These are phyloP conservation scores for Gallinago jamesoni DNA, from an alignment of 2,113 vertebrate species.

Conservation along the genomic window DNA sequence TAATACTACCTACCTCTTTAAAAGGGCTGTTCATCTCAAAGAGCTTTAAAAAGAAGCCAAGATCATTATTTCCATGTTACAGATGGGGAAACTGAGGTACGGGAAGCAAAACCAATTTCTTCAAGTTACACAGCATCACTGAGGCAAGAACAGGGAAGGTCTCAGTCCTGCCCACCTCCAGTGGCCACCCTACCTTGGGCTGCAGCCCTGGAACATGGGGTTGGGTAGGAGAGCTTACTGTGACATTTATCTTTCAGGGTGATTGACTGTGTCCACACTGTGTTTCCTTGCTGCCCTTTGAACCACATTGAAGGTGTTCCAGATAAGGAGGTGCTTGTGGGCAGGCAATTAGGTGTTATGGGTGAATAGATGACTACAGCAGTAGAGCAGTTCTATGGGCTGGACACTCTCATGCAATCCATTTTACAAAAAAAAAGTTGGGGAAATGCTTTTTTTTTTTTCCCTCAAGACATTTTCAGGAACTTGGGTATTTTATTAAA, in stretches of 20 bases:
- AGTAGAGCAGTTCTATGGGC: neutral
- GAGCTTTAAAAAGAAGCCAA: slow-evolving; percentile 37
- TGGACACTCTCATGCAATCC: neutral
- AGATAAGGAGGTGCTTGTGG: neutral
- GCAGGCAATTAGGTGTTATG: accelerated
- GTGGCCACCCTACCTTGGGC: neutral
- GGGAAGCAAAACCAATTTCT: neutral
- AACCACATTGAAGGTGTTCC: neutral
- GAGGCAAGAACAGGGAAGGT: neutral
- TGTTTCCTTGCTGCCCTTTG: neutral
- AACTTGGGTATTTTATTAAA: neutral
- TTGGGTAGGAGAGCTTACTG: neutral
- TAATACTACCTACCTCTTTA: slow-evolving; percentile 55
- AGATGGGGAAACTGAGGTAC: neutral
- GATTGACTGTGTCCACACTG: neutral
- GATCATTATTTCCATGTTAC: neutral
- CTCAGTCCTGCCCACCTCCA: neutral
- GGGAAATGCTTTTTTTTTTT: neutral
- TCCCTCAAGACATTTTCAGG: neutral
- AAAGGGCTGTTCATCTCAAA: slow-evolving; percentile 26
- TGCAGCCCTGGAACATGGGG: neutral
- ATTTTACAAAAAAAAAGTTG: neutral
- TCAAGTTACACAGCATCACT: neutral
- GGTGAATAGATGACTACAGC: neutral
- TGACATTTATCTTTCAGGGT: neutral